Percentiles rank a stretch among this genome's conserved stretches.
Evolutionary conservation across 2,888 invertebrate genomes (phyloP).

Genomic region (Eumacrocentrus americanus): DNA sequence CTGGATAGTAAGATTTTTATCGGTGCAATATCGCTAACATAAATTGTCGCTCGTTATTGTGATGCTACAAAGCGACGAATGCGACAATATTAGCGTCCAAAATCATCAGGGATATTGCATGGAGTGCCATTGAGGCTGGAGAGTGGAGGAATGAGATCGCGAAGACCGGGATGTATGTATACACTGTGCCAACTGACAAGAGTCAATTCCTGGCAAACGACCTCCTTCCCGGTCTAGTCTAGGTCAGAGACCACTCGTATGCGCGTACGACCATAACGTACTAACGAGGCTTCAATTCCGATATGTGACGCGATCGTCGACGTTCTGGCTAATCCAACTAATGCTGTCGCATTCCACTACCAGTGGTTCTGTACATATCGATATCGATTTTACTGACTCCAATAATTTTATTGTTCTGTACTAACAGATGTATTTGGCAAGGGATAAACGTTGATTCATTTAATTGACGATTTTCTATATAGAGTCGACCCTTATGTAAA

Average conservation of each 20-base stretch:
- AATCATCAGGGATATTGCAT: constrained; percentile 1
- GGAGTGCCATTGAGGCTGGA: background rate
- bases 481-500: too few species aligned
- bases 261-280: constrained; percentile 23
- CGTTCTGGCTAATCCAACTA: constrained; percentile 8
- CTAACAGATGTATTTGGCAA: too few species aligned
- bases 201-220: constrained; percentile 21
- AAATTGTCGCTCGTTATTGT: constrained; percentile 14
- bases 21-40: background rate
- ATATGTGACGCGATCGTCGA: constrained; percentile 20
- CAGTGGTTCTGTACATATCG: background rate
- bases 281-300: constrained; percentile 27
- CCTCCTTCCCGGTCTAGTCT: constrained; percentile 17
- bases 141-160: background rate
- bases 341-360: background rate
- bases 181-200: constrained; percentile 17
- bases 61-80: constrained; percentile 7
- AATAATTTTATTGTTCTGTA: too few species aligned
- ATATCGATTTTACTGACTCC: too few species aligned
- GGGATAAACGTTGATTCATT: too few species aligned
- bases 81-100: background rate
- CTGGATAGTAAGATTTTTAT: too few species aligned
- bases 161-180: background rate
- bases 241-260: constrained; percentile 7
- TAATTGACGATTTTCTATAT: too few species aligned